Conservation (phyloP, 2,797 vertebrate genomes). For the Protonibea diacanthus region DNA sequence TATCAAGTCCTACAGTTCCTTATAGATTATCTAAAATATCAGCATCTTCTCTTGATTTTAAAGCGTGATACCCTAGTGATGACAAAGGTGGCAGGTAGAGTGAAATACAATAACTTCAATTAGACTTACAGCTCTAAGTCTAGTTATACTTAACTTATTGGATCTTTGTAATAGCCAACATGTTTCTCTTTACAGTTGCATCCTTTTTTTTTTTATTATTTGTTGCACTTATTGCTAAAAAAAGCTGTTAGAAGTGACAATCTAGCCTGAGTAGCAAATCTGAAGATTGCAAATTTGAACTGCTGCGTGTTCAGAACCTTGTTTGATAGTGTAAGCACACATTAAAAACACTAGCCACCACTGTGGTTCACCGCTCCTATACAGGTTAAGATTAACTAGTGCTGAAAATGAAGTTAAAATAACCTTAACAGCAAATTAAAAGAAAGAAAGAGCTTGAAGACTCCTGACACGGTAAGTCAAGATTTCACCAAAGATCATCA, state of each 20-base stretch:
- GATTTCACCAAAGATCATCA: constrained; percentile 10
- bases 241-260: constrained; percentile 65
- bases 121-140: constrained; percentile 57
- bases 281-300: constrained; percentile 33
- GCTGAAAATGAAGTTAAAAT: constrained; percentile 59
- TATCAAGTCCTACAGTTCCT: constrained; percentile 64
- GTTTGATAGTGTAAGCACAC: constrained; percentile 53
- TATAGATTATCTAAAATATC: constrained; percentile 68
- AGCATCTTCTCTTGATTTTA: constrained; percentile 65
- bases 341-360: constrained; percentile 51
- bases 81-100: constrained; percentile 46
- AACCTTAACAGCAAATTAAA: constrained; percentile 54
- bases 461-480: not conserved
- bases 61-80: constrained; percentile 70
- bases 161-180: constrained; percentile 53
- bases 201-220: constrained; percentile 32
- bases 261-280: constrained; percentile 64
- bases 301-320: constrained; percentile 55
- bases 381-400: constrained; percentile 59
- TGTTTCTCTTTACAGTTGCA: constrained; percentile 54
- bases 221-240: constrained; percentile 54
- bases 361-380: constrained; percentile 31
- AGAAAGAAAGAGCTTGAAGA: constrained; percentile 34
- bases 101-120: constrained; percentile 58
- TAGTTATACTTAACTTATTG: constrained; percentile 69